Base-by-base conservation (phyloP, 2,113 vertebrate genomes). In the Conger conger region DNA sequence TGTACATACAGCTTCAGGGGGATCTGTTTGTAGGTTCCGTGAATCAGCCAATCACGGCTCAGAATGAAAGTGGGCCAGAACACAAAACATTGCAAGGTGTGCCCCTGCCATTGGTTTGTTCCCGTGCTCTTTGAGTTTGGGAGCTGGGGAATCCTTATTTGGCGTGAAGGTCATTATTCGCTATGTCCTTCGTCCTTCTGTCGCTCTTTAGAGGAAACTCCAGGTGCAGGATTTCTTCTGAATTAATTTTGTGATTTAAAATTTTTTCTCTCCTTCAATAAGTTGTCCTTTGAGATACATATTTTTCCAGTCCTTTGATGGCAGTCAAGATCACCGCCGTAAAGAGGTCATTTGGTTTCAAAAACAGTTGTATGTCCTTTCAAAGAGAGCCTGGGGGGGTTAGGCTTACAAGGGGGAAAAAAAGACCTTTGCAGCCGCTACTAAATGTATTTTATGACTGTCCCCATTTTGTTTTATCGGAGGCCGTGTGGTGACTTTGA, bases 141-240 rank as follows among this genome's bases (percentile, higher is more conserved):
- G 88, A 88, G 86, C 84, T 84, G 86, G 84, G 83, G 81, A 84
- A 45, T 88, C 83, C 82, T 86, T 88, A 87, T 79, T 79, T 40
- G 73, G 80, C 83, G 20, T 90, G 88, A 90, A 91, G 89, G 91
- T 89, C 86, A 57, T 27, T 80, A n/a, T 85, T 63, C 68, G 35
- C 33, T 20, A 18, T 37, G 89, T 90, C 91, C 89, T 91, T 92
- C 88, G 88, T 76, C 87, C 42, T 80, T 81, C 87, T 86, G 89
- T 84, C 76, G 45, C 83, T 81, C 82, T 88, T 86, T 82, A 81
- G 89, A 86, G 87, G 87, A 86, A 86, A 85, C 82, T 82, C 73
- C 85, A 87, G 85, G 89, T 89, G 84, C 80, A 84, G 82, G 82
- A 86, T 90, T 88, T 86, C 84, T 83, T 86, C 82, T 83, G 81